Conservation (phyloP, 2,797 vertebrate species). For the Anguilla obscura region DNA sequence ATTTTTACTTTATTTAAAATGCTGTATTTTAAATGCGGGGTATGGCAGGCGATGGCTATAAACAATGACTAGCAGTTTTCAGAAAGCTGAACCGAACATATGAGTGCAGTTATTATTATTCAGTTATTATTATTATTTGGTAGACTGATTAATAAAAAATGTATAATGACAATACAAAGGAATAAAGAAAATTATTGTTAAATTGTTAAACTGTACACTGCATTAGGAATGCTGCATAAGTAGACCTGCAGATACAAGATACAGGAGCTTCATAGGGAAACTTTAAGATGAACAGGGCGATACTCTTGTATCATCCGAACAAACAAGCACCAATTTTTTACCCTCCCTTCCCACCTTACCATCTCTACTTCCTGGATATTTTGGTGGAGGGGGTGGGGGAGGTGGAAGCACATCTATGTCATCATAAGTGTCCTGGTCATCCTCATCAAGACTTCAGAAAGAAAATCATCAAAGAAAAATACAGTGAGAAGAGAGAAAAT, state of each 20-base stretch:
- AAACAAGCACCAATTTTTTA: neutral
- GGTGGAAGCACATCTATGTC: conserved; percentile 47
- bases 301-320: neutral
- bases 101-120: neutral
- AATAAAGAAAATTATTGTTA: too few relatives aligned
- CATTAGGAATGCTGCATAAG: neutral
- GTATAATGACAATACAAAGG: neutral
- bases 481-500: neutral
- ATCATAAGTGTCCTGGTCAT: conserved; percentile 53
- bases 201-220: neutral
- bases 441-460: conserved; percentile 10
- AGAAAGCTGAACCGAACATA: neutral
- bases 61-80: neutral
- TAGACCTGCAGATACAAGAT: neutral
- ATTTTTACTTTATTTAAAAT: neutral
- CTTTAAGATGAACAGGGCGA: neutral
- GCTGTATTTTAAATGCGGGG: neutral
- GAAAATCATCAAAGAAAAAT: neutral
- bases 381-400: conserved; percentile 28
- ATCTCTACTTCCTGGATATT: conserved; percentile 19
- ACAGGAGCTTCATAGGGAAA: neutral
- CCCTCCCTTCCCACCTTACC: neutral
- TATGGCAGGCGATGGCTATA: neutral
- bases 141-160: neutral
- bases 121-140: neutral